Evolutionary conservation across 2,797 vertebrate species (phyloP).

Genomic region (Brotogeris chrysoptera): DNA sequence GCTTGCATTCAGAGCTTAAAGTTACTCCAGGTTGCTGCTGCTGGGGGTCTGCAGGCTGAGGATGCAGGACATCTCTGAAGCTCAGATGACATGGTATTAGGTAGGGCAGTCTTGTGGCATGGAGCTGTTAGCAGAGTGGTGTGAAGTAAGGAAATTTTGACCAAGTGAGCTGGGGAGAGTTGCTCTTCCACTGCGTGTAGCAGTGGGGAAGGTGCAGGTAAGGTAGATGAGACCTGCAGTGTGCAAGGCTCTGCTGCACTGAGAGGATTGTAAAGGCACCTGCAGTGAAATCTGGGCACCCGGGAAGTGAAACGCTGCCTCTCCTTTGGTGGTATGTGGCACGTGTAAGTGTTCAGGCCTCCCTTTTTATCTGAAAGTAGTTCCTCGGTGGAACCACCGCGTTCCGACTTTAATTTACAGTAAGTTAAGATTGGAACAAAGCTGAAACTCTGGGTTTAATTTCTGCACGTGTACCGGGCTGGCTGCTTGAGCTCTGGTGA

Average conservation of each 20-base stretch:
- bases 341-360: background rate
- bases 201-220: background rate
- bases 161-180: background rate
- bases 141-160: background rate
- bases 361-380: background rate
- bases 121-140: background rate
- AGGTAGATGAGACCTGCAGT: rapidly evolving
- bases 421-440: background rate
- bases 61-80: rapidly evolving
- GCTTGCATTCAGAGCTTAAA: background rate
- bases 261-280: background rate
- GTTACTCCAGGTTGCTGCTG: background rate
- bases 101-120: background rate
- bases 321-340: rapidly evolving
- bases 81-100: rapidly evolving
- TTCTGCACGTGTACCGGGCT: background rate
- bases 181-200: rapidly evolving
- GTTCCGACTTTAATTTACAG: background rate
- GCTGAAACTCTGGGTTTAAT: background rate
- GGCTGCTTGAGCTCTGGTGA: background rate
- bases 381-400: background rate
- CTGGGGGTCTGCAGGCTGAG: background rate
- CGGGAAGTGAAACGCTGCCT: background rate
- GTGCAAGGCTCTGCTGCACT: background rate
- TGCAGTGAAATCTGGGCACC: background rate